A percentile compares a stretch with the other conserved stretches of the same genome.
These are phyloP conservation scores for Bombus consobrinus DNA, from an alignment of 1,140 invertebrate genomes.

Conservation along the genomic window DNA sequence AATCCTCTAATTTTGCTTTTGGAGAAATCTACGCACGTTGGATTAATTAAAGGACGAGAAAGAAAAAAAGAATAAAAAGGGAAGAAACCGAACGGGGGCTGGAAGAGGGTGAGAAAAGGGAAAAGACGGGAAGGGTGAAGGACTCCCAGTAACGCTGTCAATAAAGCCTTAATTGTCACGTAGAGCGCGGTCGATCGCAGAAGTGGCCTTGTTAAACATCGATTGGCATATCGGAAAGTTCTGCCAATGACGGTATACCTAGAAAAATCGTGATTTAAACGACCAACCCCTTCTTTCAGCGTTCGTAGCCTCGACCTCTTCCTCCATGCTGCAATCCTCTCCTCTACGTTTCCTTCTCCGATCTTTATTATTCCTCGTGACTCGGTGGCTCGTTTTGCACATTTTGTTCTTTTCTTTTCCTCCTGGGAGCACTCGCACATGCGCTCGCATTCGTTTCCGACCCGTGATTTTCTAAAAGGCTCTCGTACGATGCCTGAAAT, in stretches of 20 bases:
- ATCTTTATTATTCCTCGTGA: conserved; percentile 67
- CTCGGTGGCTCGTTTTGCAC: conserved; percentile 37
- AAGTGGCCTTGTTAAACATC: conserved; percentile 60
- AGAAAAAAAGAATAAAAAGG: not conserved
- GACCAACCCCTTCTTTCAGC: conserved; percentile 14
- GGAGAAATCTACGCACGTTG: conserved; percentile 58
- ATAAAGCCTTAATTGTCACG: conserved; percentile 59
- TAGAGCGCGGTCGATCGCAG: conserved; percentile 43
- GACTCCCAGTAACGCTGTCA: conserved; percentile 6
- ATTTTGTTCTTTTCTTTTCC: conserved; percentile 52
- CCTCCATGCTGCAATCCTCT: conserved; percentile 22
- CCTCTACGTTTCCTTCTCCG: conserved; percentile 41
- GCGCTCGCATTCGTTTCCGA: conserved; percentile 34
- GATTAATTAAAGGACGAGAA: conserved; percentile 33
- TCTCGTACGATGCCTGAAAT: conserved; percentile 33
- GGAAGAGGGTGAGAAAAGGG: not conserved
- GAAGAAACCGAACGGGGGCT: not conserved
- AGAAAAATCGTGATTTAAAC: conserved; percentile 71
- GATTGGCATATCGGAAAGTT: conserved; percentile 55
- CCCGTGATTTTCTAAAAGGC: conserved; percentile 58
- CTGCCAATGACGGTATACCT: conserved; percentile 53
- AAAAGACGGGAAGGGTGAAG: not conserved
- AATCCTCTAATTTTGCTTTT: conserved; percentile 75
- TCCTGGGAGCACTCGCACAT: conserved; percentile 30
- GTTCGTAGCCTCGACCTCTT: not conserved